A percentile compares a stretch with the other conserved stretches of the same genome.
Evolutionary conservation across 2,888 invertebrate species (phyloP).

Genomic region (Troglohyphantes excavatus): DNA sequence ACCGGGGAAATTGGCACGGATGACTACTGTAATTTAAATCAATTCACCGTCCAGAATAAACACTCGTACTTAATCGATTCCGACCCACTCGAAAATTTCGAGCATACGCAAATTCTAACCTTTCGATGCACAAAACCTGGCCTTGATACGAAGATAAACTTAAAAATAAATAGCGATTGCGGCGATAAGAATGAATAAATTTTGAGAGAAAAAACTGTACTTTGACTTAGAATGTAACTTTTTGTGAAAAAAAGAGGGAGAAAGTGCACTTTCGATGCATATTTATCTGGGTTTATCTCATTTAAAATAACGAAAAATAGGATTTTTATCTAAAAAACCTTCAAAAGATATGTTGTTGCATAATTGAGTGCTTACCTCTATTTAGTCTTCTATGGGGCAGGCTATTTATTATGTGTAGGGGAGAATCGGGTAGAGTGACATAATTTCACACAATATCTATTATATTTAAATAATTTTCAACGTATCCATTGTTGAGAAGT

Average conservation of each 20-base stretch:
- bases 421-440: too few relatives aligned
- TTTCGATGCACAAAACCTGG: background rate
- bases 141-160: background rate
- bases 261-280: background rate
- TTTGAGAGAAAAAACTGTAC: conserved; percentile 2
- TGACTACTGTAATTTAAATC: too few relatives aligned
- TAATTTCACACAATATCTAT: too few relatives aligned
- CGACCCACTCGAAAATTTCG: background rate
- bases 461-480: too few relatives aligned
- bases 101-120: background rate
- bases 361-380: too few relatives aligned
- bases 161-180: background rate
- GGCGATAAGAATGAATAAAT: background rate
- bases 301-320: background rate
- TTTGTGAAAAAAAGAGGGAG: background rate
- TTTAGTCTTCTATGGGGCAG: too few relatives aligned
- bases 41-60: too few relatives aligned
- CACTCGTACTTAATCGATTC: background rate
- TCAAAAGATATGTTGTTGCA: too few relatives aligned
- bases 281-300: background rate
- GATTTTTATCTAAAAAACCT: background rate
- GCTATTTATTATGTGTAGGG: too few relatives aligned
- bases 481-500: too few relatives aligned
- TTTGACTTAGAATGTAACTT: conserved; percentile 5
- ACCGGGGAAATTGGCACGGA: too few relatives aligned